Percentiles rank a stretch among this genome's conserved stretches.
Conservation (phyloP, 2,888 invertebrate species). For the Melipona bicolor region DNA sequence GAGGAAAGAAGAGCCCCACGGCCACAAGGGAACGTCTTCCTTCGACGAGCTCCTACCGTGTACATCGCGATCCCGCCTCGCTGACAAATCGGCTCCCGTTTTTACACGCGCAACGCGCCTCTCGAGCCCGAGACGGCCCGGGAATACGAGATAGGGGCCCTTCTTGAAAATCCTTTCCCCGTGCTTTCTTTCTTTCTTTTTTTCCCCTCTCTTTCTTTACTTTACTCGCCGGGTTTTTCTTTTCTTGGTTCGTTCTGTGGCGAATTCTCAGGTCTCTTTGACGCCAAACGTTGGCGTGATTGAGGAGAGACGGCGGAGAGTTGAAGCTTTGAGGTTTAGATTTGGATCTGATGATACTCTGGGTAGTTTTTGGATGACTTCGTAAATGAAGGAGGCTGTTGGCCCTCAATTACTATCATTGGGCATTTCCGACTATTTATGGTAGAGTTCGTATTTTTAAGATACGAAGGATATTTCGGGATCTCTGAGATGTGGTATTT, state of each 20-base stretch:
- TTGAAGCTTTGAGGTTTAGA: background rate
- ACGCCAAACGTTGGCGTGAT: background rate
- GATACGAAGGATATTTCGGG: too few species aligned
- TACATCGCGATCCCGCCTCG: conserved; percentile 63
- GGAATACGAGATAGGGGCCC: conserved; percentile 35
- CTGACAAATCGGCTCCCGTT: conserved; percentile 68
- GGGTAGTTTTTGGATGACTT: background rate
- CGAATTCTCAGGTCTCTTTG: conserved; percentile 4
- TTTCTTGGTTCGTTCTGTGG: background rate
- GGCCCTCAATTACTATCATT: background rate
- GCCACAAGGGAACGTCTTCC: conserved; percentile 63
- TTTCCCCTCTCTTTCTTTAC: too few species aligned
- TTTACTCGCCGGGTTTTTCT: background rate
- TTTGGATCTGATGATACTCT: background rate
- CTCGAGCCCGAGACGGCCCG: background rate
- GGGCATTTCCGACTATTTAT: background rate
- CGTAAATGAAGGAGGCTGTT: background rate
- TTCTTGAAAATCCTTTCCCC: conserved; percentile 39
- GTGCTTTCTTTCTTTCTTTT: background rate
- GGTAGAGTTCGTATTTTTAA: too few species aligned
- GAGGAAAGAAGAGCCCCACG: conserved; percentile 17
- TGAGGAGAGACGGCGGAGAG: background rate
- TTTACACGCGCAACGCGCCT: conserved; percentile 54
- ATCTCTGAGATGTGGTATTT: too few species aligned
- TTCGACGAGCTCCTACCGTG: conserved; percentile 65